Conservation (phyloP, 2,888 invertebrate species). For the Augochlorella aurata region DNA sequence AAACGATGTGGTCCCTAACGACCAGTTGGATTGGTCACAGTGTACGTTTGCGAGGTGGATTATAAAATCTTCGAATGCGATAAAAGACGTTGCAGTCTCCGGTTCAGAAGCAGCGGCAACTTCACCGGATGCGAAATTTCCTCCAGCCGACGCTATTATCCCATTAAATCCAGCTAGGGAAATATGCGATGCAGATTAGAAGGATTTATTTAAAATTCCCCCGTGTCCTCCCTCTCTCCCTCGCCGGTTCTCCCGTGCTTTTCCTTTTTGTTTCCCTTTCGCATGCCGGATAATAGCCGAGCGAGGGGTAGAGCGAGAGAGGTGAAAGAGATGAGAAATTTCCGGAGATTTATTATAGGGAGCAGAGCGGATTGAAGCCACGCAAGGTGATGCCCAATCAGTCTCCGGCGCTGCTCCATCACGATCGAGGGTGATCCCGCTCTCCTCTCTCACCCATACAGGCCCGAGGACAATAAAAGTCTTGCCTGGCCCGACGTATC, state of each 20-base stretch:
- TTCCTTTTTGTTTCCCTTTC: slow-evolving; percentile 34
- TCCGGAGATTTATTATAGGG: slow-evolving; percentile 67
- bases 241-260: slow-evolving; percentile 3
- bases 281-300: slow-evolving; percentile 46
- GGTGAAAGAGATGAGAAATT: slow-evolving; percentile 61
- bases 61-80: neutral
- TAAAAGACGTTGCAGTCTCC: neutral
- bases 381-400: slow-evolving; percentile 67
- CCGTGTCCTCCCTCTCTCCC: neutral
- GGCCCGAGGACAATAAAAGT: slow-evolving; percentile 56
- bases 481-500: slow-evolving; percentile 20
- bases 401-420: slow-evolving; percentile 54
- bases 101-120: neutral
- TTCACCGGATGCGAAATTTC: slow-evolving; percentile 19
- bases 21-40: neutral
- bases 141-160: slow-evolving; percentile 25
- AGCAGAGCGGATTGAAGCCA: slow-evolving; percentile 57
- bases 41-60: neutral
- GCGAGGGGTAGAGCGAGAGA: slow-evolving; percentile 36
- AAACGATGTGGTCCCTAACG: neutral
- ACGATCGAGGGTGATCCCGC: slow-evolving; percentile 53
- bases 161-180: slow-evolving; percentile 31
- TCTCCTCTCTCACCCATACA: slow-evolving; percentile 11
- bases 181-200: slow-evolving; percentile 46
- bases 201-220: slow-evolving; percentile 41